Evolutionary conservation across 2,888 invertebrate genomes (phyloP), one percentile per base, ranked within the genome.

Genomic region (Caenorhabditis plicata): DNA sequence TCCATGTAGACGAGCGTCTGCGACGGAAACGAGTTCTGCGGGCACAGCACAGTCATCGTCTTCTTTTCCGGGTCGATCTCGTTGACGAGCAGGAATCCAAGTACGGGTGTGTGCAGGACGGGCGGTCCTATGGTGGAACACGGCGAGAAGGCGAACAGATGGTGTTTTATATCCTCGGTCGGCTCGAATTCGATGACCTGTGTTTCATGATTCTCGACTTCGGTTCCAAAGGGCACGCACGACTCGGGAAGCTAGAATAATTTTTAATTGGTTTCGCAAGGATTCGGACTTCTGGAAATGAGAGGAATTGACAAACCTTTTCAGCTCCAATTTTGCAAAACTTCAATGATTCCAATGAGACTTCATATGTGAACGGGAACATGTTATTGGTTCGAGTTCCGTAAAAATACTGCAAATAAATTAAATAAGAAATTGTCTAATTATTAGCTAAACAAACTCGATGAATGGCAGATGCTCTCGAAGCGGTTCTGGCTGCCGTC

Each of bases 161-260:
- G 91, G 84, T 96, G 92, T 39, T 90, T 84, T 40, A 95, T 53
- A 11, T 64, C 52, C 4, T 31, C 11, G 3, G 55, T 32, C 2
- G 64, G 61, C 20, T 40, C 50, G 32, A 71, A 33, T n/a, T 42
- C 22, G 9, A 75, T 65, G 7, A 76, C 76, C 66, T 73, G 73
- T 19, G 75, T 77, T 32, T 72, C 61, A 36, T 73, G 72, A 83
- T 95, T 94, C 80, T 90, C 90, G 0, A 87, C 83, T 78, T 90
- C 91, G 92, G 94, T 94, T 43, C 95, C 96, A 53, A 94, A 86
- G 0, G 96, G 96, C 87, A 96, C 88, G 82, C 94, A 93, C 2
- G 94, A 94, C 78, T 91, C 92, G 0, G 96, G 95, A n/a, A 60
- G 32, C 58, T 57, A 32, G 15, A 43, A 39, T 35, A 35, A 13